Evolutionary conservation across 2,888 invertebrate species (phyloP).

Genomic region (Bugulina stolonifera): DNA sequence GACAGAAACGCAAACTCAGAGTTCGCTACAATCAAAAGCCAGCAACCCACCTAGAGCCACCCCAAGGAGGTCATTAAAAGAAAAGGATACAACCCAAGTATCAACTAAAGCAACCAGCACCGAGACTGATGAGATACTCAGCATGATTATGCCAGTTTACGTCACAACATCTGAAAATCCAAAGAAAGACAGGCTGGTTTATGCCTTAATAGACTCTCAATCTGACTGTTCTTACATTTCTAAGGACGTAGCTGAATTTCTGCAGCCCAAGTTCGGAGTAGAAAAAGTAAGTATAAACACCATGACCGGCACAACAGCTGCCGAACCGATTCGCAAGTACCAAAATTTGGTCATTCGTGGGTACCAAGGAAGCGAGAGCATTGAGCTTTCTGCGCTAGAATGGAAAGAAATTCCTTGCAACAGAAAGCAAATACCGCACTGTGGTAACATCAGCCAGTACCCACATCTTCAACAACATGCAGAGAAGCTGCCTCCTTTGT

Average conservation of each 20-base stretch:
- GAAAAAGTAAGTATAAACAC: not conserved
- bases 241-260: not conserved
- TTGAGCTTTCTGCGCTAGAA: not conserved
- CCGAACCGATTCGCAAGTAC: not conserved
- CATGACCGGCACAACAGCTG: not conserved
- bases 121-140: not conserved
- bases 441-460: not conserved
- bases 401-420: not conserved
- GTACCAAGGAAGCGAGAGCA: not conserved
- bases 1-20: not conserved
- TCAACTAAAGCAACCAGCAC: not conserved
- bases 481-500: not conserved
- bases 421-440: not conserved
- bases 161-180: not conserved
- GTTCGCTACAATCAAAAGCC: not conserved
- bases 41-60: too few species aligned
- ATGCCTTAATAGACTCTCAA: too few species aligned
- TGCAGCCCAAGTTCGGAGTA: not conserved
- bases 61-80: not conserved
- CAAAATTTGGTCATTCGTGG: not conserved
- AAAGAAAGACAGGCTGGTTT: not conserved
- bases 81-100: not conserved
- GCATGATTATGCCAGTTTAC: not conserved
- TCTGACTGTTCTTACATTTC: not conserved
- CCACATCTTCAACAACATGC: not conserved